Percentiles rank a stretch among this genome's conserved stretches.
phyloP scores from a whole-genome alignment of 2,888 invertebrate species.

The Drosophila austrosaltans region DNA sequence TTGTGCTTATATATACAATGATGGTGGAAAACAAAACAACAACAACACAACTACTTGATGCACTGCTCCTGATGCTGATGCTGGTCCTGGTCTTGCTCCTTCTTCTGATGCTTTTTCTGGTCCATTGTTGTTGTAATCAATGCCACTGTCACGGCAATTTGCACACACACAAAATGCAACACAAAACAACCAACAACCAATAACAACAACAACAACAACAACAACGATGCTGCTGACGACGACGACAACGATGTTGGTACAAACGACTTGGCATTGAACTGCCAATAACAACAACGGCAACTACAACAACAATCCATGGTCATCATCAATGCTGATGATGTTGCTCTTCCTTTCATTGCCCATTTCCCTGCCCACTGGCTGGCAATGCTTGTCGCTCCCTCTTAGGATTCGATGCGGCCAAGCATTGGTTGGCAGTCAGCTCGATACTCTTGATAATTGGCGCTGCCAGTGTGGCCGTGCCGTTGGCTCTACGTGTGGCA shows the following conservation, averaged over 20 bases:
- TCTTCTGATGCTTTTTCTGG: conserved; percentile 16
- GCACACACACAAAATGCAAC: conserved; percentile 78
- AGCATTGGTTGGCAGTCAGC: conserved; percentile 91
- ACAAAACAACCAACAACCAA: conserved; percentile 45
- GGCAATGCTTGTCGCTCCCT: conserved; percentile 35
- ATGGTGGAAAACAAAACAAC: conserved; percentile 32
- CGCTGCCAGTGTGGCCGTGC: conserved; percentile 91
- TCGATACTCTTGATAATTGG: conserved; percentile 90
- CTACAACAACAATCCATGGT: conserved; percentile 51
- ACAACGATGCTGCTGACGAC: conserved; percentile 28
- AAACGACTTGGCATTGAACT: conserved; percentile 76
- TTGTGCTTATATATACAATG: conserved; percentile 37
- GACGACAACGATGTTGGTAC: conserved; percentile 43
- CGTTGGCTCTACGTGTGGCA: conserved; percentile 90
- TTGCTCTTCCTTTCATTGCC: conserved; percentile 17
- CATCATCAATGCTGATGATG: conserved; percentile 69
- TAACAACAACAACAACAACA: conserved; percentile 30
- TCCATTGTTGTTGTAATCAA: conserved; percentile 69
- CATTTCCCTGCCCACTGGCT: conserved; percentile 19
- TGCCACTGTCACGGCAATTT: conserved; percentile 78
- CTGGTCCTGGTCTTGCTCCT: conserved; percentile 16
- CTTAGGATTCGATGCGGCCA: conserved; percentile 86
- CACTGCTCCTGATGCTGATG: conserved; percentile 19
- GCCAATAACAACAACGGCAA: conserved; percentile 63
- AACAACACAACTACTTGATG: conserved; percentile 35